Conservation (phyloP, 2,797 vertebrate species). For the Picus viridis region DNA sequence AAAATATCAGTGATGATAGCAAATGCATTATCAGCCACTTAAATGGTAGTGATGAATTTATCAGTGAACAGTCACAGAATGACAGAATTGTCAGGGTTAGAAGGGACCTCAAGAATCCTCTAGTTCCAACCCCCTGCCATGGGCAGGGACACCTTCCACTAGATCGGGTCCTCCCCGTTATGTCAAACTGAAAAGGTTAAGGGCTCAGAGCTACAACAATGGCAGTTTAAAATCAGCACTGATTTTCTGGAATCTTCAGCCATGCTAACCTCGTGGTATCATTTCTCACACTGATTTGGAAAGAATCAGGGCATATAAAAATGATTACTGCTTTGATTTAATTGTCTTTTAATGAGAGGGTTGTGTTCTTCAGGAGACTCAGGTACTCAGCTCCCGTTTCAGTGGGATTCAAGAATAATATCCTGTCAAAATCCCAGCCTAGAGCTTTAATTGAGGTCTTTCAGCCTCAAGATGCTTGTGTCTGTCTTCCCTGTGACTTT, state of each 20-base stretch:
- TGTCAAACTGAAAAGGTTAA: background rate
- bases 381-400: background rate
- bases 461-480: background rate
- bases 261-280: background rate
- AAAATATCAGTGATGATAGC: background rate
- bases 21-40: constrained; percentile 7
- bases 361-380: background rate
- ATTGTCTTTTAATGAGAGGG: background rate
- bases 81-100: no score
- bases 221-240: background rate
- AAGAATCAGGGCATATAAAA: background rate
- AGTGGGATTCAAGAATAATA: background rate
- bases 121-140: no score
- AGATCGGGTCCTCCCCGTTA: background rate
- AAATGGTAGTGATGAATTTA: background rate
- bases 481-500: background rate
- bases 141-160: no score
- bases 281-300: background rate
- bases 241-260: background rate
- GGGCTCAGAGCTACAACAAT: background rate
- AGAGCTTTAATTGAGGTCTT: background rate
- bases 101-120: no score
- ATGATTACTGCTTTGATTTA: background rate
- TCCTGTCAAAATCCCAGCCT: background rate
- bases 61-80: background rate